Evolutionary conservation across 2,888 invertebrate species (phyloP), one percentile per base, ranked within the genome.

Genomic region (Pyralis farinalis): DNA sequence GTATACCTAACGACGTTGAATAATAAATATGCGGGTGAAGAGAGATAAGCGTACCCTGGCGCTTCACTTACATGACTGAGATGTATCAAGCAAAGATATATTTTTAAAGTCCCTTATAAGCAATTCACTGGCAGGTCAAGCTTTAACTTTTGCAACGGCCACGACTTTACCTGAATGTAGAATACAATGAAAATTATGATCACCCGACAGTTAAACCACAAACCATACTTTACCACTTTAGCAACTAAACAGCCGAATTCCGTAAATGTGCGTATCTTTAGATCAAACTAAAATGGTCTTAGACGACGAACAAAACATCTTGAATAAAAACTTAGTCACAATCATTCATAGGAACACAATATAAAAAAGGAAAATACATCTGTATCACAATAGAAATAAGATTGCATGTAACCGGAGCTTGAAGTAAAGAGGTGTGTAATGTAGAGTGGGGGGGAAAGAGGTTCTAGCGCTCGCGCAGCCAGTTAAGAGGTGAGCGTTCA

Each of bases 401-500:
- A 7, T n/a, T 25, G 7, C 7, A 8, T 25, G n/a, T 7, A 8
- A 7, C 7, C 1, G 8, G 25, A 25, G 7, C 1, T 3, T 3
- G 16, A 16, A 4, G 16, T 16, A 16, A 16, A 16, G 25, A 8
- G 25, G 25, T 25, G 3, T 25, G n/a, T 25, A 25, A 5, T 5
- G 7, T 25, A 7, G 4, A 4, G 25, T 4, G 59, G 47, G 51
- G 42, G 49, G 42, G 42, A 46, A 45, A 48, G 29, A 50, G 49
- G 47, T 40, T 46, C 44, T 42, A 33, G 43, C 46, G 40, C 35
- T 32, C 40, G 41, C 46, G 46, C 48, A 49, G 49, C 34, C 50
- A 56, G 55, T 54, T 44, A 30, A 41, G 46, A 43, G 35, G 42
- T 40, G 43, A 28, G 31, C 45, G 42, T 34, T 25, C 40, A 50